Conservation (phyloP, 64 coral and sea anemone species). For the Montipora cactus region DNA sequence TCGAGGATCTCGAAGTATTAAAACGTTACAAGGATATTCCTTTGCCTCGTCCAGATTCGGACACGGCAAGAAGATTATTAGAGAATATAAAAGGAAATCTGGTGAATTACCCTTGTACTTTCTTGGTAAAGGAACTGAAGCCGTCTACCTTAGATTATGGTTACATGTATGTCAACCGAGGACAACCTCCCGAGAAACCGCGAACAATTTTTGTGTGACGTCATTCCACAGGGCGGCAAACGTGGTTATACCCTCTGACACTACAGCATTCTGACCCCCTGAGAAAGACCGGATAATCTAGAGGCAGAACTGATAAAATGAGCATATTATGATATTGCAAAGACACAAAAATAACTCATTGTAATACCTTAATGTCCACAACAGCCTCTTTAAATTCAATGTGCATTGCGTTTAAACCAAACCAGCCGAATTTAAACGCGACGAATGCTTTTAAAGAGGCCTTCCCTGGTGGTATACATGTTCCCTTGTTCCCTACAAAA, state of each 20-base stretch:
- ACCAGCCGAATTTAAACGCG: no score
- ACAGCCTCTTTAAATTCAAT: no score
- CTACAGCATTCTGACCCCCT: not conserved
- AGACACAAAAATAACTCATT: no score
- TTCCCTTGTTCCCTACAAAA: no score
- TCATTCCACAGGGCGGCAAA: constrained; percentile 19
- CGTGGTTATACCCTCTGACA: not conserved
- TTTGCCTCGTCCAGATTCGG: not conserved
- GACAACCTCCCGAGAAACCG: not conserved
- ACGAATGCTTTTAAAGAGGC: no score
- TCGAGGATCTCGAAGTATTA: constrained; percentile 35
- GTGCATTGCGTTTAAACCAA: no score
- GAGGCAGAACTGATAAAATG: no score
- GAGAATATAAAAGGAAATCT: not conserved
- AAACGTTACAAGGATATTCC: constrained; percentile 10
- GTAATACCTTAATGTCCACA: no score
- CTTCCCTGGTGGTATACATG: no score
- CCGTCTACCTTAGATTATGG: constrained; percentile 24
- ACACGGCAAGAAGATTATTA: not conserved
- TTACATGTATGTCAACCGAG: constrained; percentile 54
- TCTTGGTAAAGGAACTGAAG: constrained; percentile 50
- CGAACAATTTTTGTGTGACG: constrained; percentile 1
- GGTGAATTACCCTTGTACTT: constrained; percentile 36
- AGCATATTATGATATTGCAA: no score
- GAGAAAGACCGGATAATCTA: not conserved